These are phyloP conservation scores for Agriotes lineatus DNA, from an alignment of 2,888 invertebrate genomes.

Conservation along the genomic window DNA sequence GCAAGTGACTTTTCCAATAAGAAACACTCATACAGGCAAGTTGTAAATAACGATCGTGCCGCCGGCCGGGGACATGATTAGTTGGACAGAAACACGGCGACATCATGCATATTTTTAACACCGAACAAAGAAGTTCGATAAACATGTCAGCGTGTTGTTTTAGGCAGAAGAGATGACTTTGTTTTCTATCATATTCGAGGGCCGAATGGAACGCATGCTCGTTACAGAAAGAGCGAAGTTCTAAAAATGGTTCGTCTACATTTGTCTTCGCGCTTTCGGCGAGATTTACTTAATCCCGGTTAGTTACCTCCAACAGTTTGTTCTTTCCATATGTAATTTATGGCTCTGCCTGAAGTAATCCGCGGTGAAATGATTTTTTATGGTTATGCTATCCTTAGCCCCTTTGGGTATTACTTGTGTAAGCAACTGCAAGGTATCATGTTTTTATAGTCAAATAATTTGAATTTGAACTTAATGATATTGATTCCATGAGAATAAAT, in stretches of 20 bases:
- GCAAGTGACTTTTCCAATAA: background rate
- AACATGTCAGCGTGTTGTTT: conserved; percentile 23
- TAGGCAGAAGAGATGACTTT: conserved; percentile 21
- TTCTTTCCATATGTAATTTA: no score
- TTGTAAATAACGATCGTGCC: conserved; percentile 15
- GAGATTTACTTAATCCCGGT: background rate
- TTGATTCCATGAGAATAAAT: no score
- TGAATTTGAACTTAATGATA: no score
- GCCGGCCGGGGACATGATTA: conserved; percentile 18
- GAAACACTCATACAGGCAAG: background rate
- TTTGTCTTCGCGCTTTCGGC: background rate
- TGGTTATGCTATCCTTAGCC: no score
- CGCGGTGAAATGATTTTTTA: no score
- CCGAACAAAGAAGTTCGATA: conserved; percentile 27
- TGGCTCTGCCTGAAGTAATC: no score
- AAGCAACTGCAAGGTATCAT: no score
- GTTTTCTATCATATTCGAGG: conserved; percentile 12
- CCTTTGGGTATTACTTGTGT: no score
- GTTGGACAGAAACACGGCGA: conserved; percentile 18
- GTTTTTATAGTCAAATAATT: no score
- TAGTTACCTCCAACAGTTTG: no score
- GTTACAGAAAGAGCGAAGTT: background rate
- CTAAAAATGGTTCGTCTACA: conserved; percentile 3
- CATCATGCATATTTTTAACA: conserved; percentile 24
- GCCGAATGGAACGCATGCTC: background rate